A percentile compares a stretch with the other conserved stretches of the same genome.
Evolutionary conservation across 2,797 vertebrate species (phyloP).

Genomic region (Enteromius thamalakanensis): DNA sequence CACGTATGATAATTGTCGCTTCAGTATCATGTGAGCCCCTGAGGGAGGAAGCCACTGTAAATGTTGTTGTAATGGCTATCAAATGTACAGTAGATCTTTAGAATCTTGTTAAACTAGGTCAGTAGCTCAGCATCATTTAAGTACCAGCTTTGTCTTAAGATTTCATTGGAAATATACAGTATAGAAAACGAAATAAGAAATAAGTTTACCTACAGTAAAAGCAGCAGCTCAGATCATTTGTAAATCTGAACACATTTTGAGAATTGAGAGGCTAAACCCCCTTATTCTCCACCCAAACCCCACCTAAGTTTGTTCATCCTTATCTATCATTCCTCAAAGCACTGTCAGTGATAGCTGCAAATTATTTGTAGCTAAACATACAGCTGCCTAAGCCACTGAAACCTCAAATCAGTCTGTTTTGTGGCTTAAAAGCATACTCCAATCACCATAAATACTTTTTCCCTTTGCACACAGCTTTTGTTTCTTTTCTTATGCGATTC

Average conservation of each 20-base stretch:
- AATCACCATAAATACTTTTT: neutral
- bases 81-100: neutral
- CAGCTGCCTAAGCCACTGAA: neutral
- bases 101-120: constrained; percentile 5
- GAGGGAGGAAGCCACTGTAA: constrained; percentile 12
- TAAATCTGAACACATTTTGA: neutral
- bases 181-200: neutral
- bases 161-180: no score
- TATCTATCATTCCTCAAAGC: constrained; percentile 65
- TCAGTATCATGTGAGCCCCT: constrained; percentile 29
- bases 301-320: constrained; percentile 48
- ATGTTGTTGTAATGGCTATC: constrained; percentile 2
- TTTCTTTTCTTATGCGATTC: neutral
- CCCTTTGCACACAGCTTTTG: neutral
- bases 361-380: neutral
- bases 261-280: constrained; percentile 2
- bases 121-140: neutral
- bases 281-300: constrained; percentile 15
- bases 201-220: neutral
- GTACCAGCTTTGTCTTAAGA: neutral
- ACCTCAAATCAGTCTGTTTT: constrained; percentile 8
- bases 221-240: neutral
- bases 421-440: neutral
- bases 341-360: constrained; percentile 29
- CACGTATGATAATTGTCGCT: constrained; percentile 13